Evolutionary conservation across 30 jellyfish, hydroid and myxozoan species (phyloP).

Genomic region (Aurelia coerulea): DNA sequence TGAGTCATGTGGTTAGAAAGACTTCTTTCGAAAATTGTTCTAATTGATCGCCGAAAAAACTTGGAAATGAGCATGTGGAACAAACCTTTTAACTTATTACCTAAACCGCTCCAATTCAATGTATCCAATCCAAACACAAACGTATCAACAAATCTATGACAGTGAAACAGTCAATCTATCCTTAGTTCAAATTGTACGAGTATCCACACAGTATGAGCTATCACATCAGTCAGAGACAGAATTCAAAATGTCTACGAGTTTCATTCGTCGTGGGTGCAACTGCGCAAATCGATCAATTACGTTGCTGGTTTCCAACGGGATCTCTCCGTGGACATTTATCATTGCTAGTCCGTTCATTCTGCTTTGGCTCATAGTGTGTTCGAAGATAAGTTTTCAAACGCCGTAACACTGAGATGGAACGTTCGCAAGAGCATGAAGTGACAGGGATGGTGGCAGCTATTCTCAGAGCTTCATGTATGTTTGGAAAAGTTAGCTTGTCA

Average conservation of each 20-base stretch:
- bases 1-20: too few species aligned
- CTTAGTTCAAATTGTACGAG: too few species aligned
- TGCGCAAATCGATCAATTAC: slow-evolving; percentile 28
- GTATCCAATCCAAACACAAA: too few species aligned
- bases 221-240: too few species aligned
- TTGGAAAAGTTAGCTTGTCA: slow-evolving; percentile 58
- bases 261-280: slow-evolving; percentile 11
- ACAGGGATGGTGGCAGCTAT: slow-evolving; percentile 64
- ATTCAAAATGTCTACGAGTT: slow-evolving; percentile 12
- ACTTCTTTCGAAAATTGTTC: too few species aligned
- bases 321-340: neutral
- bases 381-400: slow-evolving; percentile 49
- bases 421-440: slow-evolving; percentile 56
- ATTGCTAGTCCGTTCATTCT: slow-evolving; percentile 36
- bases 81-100: too few species aligned
- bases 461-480: slow-evolving; percentile 23
- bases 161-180: too few species aligned
- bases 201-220: too few species aligned
- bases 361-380: slow-evolving; percentile 30
- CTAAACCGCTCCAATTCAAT: too few species aligned
- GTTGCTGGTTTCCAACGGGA: neutral
- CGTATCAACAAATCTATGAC: too few species aligned
- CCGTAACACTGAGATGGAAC: slow-evolving; percentile 42
- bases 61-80: too few species aligned
- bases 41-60: too few species aligned